Evolutionary conservation across 2,888 invertebrate species (phyloP).

Genomic region (Luperina nickerlii): DNA sequence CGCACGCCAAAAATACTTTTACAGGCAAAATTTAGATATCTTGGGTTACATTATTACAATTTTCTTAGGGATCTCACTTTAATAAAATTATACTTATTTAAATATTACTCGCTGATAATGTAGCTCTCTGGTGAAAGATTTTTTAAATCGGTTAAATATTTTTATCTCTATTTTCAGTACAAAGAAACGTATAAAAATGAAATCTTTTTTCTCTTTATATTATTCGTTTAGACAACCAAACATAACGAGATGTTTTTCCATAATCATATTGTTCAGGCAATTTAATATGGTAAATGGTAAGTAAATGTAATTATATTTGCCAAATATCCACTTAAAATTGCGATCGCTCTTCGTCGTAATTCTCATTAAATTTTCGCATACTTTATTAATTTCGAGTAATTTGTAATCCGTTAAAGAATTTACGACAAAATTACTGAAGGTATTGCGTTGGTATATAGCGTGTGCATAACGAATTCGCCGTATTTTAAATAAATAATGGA

Average conservation of each 20-base stretch:
- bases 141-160: neutral
- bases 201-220: neutral
- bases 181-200: neutral
- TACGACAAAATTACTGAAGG: neutral
- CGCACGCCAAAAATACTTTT: neutral
- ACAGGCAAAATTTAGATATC: neutral
- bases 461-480: too few relatives aligned
- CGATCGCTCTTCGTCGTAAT: neutral
- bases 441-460: too few relatives aligned
- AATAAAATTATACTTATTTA: neutral
- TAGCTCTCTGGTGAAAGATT: neutral
- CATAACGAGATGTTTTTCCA: neutral
- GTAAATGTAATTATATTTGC: neutral
- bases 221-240: neutral
- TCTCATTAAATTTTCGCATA: neutral
- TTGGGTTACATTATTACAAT: neutral
- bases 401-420: neutral
- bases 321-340: neutral
- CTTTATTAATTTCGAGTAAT: neutral
- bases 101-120: neutral
- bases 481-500: too few relatives aligned
- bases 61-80: neutral
- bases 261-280: neutral
- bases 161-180: neutral
- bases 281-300: neutral